These are phyloP conservation scores for Eristalinus aeneus DNA, from an alignment of 2,888 invertebrate genomes.

Conservation along the genomic window DNA sequence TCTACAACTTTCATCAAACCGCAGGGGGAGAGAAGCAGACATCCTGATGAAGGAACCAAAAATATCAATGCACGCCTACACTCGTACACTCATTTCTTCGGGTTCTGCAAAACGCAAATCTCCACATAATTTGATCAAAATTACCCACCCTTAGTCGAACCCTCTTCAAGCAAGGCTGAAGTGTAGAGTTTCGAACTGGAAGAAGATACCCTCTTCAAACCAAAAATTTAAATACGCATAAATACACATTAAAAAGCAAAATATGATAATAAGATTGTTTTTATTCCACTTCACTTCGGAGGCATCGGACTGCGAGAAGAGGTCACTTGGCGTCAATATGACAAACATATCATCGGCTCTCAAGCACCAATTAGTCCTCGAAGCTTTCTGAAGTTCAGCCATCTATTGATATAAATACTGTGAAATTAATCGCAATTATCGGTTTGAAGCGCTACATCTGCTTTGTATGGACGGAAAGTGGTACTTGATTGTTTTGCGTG, in stretches of 20 bases:
- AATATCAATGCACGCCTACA: too few species aligned
- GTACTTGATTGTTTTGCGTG: slow-evolving; percentile 11
- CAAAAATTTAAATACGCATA: neutral
- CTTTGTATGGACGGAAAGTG: neutral
- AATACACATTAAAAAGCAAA: neutral
- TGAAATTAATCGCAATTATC: slow-evolving; percentile 21
- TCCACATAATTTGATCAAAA: too few species aligned
- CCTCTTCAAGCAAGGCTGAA: neutral
- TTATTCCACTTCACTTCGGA: slow-evolving; percentile 1
- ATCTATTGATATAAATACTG: neutral
- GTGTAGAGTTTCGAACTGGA: neutral
- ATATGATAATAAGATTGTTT: neutral
- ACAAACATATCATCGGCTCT: slow-evolving; percentile 7
- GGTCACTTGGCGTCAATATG: slow-evolving; percentile 1
- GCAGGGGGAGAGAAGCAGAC: too few species aligned
- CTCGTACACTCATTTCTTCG: too few species aligned
- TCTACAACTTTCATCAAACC: too few species aligned
- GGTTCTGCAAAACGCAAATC: too few species aligned
- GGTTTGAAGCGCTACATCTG: neutral
- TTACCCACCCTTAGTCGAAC: neutral
- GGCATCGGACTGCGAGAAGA: neutral
- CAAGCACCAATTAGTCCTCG: slow-evolving; percentile 30
- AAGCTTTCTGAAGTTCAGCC: slow-evolving; percentile 27
- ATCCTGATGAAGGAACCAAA: too few species aligned
- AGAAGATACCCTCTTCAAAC: neutral